Evolutionary conservation across 2,113 vertebrate genomes (phyloP), one percentile per base, ranked within the genome.

Genomic region (Acanthisitta chloris): DNA sequence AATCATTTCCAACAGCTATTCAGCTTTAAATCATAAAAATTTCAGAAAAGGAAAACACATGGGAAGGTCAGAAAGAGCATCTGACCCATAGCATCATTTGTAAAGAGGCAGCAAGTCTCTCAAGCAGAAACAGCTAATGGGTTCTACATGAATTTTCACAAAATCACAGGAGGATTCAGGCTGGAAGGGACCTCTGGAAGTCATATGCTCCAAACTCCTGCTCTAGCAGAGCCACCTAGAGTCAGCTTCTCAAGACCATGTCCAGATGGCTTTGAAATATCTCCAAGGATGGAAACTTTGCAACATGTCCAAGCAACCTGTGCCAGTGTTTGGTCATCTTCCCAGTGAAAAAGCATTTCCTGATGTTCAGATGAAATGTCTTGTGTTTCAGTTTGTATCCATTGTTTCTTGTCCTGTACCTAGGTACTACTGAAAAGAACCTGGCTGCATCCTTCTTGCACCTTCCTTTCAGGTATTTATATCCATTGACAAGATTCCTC

Each of bases 181-280:
- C 8, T 57, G 21, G 12, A 58, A 83, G 42, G 34, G 65, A 78
- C 14, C 24, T 82, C 36, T 61, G 57, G 17, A 81, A 9, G 15
- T 73, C 43, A 43, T 19, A 8, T 40, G 8, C 45, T 92, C 26
- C 45, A 61, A 78, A 57, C 6, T 43, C 18, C 10, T 69, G 20
- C 49, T 70, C 55, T 69, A 59, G 17, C 9, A 64, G 23, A 28
- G 11, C 7, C 17, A 42, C 33, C 12, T 59, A 59, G 5, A 77
- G 12, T 5, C 2, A 5, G 9, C 25, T 67, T 31, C 33, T 72
- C 2, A 1, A 64, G 40, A 51, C 3, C 7, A 4, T 1, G 0
- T 69, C 17, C 40, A 77, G 15, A 23, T 9, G 3, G 6, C 15
- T 64, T 83, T 72, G 21, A 33, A 72, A 28, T 69, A 14, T 24